Conservation (phyloP, 35 echinoderm and acorn worm species). For the Stichopus chloronotus region DNA sequence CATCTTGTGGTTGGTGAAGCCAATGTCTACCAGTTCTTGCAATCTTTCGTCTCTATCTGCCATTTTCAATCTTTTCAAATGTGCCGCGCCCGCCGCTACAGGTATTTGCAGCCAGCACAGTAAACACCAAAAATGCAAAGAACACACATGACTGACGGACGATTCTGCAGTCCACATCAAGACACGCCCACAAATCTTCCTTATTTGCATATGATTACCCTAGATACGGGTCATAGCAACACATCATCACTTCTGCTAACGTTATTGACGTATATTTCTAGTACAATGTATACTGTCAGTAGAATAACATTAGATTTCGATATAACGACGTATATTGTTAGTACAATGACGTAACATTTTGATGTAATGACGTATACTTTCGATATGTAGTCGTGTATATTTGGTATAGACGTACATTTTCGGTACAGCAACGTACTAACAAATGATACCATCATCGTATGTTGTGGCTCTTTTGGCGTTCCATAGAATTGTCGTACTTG, state of each 20-base stretch:
- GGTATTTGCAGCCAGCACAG: background rate
- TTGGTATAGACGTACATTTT: too few relatives aligned
- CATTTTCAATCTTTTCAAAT: background rate
- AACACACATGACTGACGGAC: too few relatives aligned
- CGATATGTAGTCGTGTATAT: too few relatives aligned
- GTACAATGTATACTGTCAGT: background rate
- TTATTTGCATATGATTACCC: background rate
- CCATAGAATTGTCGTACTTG: too few relatives aligned
- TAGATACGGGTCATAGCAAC: background rate
- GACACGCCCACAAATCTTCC: background rate
- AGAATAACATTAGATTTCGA: background rate
- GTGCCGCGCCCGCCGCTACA: background rate
- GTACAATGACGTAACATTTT: too few relatives aligned
- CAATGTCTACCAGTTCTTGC: background rate
- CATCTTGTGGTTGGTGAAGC: background rate
- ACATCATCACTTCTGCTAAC: conserved; percentile 5
- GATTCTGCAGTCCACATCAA: background rate
- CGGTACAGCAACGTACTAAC: too few relatives aligned
- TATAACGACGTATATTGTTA: background rate
- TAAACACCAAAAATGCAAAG: background rate
- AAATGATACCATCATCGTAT: too few relatives aligned
- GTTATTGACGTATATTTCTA: background rate
- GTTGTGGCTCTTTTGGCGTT: too few relatives aligned
- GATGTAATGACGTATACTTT: too few relatives aligned
- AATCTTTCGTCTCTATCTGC: background rate